Evolutionary conservation across 1,140 invertebrate genomes (phyloP), one percentile per base, ranked within the genome.

Genomic region (Conus ventricosus): DNA sequence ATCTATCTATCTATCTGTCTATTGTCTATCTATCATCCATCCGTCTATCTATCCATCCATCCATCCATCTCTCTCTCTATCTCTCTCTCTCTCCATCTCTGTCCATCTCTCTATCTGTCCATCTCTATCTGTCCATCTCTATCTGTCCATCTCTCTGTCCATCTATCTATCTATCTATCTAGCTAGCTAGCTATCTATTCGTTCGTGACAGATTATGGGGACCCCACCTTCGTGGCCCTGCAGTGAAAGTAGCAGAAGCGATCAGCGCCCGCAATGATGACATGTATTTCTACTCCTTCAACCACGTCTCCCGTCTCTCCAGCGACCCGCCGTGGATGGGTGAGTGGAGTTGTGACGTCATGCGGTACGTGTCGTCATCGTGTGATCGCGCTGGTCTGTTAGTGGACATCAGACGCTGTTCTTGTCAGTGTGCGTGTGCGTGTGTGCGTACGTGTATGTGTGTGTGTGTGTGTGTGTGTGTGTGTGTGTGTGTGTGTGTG

Each of bases 151-250:
- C 0, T 39, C 0, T 39, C 39, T 39, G 3, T 39, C 39, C 39
- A 39, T 39, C 39, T 39, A 39, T 39, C 39, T 0, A 39, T 39
- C 39, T 39, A 60, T 60, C 15, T 60, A 11, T 60, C 57, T 4
- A 15, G 1, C 8, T 15, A 60, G 0, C 8, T 60, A 60, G 1
- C 15, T 4, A 11, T 60, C 57, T 4, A 15, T 60, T 0, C 57
- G 57, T 60, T 15, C 8, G 57, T 60, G 57, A 82, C 63, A 92
- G 90, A 63, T 92, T 78, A 85, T 88, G 25, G 91, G 90, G 92
- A 92, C 63, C 83, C 88, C 15, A 91, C 91, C 13, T 92, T 92
- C 89, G 88, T 91, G n/a, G 91, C 90, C 3, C 92, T 0, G 89
- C 91, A n/a, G 86, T 92, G 5, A 78, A 92, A 23, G 63, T 90